Percentiles rank a stretch among this genome's conserved stretches.
These are phyloP conservation scores for Myripristis murdjan DNA, from an alignment of 2,797 vertebrate genomes.

Conservation along the genomic window DNA sequence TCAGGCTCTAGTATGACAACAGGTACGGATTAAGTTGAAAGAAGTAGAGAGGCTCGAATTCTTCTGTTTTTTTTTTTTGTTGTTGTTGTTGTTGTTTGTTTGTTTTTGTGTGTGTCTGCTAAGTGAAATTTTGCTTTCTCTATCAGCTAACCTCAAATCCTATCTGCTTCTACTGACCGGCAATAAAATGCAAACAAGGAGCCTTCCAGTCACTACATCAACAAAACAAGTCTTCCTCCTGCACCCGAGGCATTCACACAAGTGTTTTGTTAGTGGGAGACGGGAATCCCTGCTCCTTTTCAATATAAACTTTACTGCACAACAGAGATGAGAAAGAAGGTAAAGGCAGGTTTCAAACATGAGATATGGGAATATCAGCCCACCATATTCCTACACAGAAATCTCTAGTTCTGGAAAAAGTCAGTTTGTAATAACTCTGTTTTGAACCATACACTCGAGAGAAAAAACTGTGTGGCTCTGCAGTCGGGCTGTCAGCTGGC, in stretches of 20 bases:
- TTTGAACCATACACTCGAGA: neutral
- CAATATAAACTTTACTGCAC: neutral
- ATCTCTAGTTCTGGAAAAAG: conserved; percentile 22
- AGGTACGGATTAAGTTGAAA: no score
- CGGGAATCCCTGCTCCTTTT: neutral
- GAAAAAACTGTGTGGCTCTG: conserved; percentile 11
- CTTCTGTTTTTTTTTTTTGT: no score
- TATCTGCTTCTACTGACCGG: conserved; percentile 14
- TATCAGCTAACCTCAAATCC: no score
- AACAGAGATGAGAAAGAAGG: neutral
- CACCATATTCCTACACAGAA: neutral
- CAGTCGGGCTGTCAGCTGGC: conserved; percentile 20
- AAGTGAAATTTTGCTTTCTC: no score
- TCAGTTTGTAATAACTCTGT: conserved; percentile 17
- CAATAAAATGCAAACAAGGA: conserved; percentile 21
- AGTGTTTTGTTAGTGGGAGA: neutral
- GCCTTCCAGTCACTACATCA: no score
- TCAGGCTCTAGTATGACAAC: neutral
- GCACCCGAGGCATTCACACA: neutral
- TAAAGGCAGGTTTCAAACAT: neutral
- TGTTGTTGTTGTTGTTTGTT: no score
- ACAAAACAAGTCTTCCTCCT: neutral
- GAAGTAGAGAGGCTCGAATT: no score
- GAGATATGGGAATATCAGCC: neutral
- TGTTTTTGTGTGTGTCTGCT: no score